phyloP scores from a whole-genome alignment of 35 echinoderm and acorn worm genomes.

The Lytechinus variegatus region DNA sequence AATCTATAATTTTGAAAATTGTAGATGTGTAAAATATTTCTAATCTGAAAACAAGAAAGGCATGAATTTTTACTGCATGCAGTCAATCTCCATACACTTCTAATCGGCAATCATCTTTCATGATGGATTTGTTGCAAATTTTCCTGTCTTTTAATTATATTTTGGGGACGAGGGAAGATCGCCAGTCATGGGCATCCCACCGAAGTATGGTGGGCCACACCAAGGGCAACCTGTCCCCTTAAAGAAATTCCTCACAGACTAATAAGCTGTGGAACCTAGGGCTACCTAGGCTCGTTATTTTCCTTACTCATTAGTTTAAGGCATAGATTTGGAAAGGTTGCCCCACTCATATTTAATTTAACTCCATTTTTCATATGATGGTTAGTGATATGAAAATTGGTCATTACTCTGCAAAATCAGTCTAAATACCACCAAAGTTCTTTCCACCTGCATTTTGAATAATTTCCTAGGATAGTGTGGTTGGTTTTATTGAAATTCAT shows the following conservation, averaged over 20 bases:
- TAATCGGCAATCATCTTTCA: too few relatives aligned
- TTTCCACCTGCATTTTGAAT: not conserved
- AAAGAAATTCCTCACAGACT: slow-evolving; percentile 83
- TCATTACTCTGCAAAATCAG: not conserved
- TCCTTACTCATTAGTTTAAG: slow-evolving; percentile 96
- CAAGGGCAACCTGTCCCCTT: slow-evolving; percentile 82
- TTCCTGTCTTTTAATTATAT: not conserved
- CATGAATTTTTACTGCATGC: too few relatives aligned
- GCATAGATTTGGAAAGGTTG: not conserved
- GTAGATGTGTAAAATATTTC: too few relatives aligned
- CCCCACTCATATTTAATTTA: not conserved
- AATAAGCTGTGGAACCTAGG: slow-evolving; percentile 73
- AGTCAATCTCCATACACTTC: too few relatives aligned
- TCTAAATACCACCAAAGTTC: not conserved
- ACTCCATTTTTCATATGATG: not conserved
- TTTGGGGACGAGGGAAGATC: slow-evolving; percentile 62
- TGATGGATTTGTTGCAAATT: not conserved
- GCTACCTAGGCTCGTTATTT: slow-evolving; percentile 85
- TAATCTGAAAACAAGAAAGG: too few relatives aligned
- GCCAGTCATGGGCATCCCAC: slow-evolving; percentile 56
- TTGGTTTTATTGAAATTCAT: not conserved
- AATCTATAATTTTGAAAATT: too few relatives aligned
- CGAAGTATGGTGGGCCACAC: slow-evolving; percentile 71
- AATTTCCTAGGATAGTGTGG: not conserved
- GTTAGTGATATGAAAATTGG: not conserved